Percentiles rank a stretch among this genome's conserved stretches.
These are phyloP conservation scores for Coryphaenoides rupestris DNA, from an alignment of 2,113 vertebrate species.

Conservation along the genomic window DNA sequence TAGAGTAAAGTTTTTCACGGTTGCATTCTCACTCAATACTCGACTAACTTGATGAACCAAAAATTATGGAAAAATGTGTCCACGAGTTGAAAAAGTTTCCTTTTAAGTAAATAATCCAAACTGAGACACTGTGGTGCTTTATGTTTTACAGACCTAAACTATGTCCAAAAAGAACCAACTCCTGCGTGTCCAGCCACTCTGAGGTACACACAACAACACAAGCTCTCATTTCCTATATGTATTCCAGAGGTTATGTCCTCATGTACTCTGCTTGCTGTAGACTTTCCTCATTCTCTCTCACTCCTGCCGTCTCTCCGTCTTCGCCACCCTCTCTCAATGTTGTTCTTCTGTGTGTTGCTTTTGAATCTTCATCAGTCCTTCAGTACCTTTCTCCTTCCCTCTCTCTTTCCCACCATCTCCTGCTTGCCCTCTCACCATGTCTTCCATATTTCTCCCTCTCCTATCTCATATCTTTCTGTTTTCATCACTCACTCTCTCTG, in stretches of 20 bases:
- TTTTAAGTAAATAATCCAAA: no score
- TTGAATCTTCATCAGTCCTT: not conserved
- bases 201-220: constrained; percentile 64
- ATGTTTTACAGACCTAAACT: constrained; percentile 74
- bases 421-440: no score
- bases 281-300: no score
- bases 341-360: not conserved
- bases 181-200: constrained; percentile 64
- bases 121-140: constrained; percentile 42
- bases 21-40: no score
- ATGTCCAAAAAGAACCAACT: constrained; percentile 67
- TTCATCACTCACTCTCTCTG: no score
- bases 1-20: no score
- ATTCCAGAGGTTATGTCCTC: no score
- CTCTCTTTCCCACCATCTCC: not conserved
- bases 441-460: not conserved
- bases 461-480: not conserved
- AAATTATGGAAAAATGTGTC: no score
- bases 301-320: no score
- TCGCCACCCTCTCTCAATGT: not conserved
- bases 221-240: not conserved
- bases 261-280: no score
- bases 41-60: no score
- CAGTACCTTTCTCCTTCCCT: not conserved
- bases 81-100: no score